These are phyloP conservation scores for Phorcus lineatus DNA, from an alignment of 2,888 invertebrate species.

Conservation along the genomic window DNA sequence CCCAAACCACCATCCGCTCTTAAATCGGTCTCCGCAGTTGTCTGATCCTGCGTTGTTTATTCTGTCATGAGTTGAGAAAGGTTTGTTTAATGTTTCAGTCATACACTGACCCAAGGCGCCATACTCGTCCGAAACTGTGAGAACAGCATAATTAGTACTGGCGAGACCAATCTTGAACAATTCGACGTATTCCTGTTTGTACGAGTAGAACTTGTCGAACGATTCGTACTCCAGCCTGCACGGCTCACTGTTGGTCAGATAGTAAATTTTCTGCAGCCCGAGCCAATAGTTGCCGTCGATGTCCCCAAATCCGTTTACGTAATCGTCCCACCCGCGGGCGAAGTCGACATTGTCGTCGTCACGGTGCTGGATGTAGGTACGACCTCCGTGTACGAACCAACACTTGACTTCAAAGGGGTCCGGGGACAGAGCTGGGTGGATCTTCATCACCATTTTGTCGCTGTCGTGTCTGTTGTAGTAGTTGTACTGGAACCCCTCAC, in stretches of 20 bases:
- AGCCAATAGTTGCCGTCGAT: neutral
- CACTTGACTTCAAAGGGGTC: neutral
- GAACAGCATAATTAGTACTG: neutral
- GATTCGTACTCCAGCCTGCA: neutral
- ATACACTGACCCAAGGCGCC: neutral
- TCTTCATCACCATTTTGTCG: neutral
- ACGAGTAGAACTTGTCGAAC: neutral
- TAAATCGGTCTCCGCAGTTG: neutral
- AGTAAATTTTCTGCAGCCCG: neutral
- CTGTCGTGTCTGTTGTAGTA: neutral
- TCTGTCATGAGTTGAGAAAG: neutral
- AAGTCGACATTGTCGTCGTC: neutral
- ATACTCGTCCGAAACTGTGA: neutral
- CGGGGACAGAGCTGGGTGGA: neutral
- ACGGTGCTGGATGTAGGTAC: slow-evolving; percentile 1
- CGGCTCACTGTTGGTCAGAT: neutral
- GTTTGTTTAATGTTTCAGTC: neutral
- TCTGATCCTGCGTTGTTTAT: neutral
- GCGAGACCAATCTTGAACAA: neutral
- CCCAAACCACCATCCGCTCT: slow-evolving; percentile 12
- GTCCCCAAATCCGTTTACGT: neutral
- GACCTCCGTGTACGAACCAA: neutral
- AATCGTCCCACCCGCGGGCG: neutral
- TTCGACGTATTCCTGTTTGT: neutral
- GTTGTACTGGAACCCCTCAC: neutral